Conservation (phyloP, 2,797 vertebrate species). For the Hyperoplus immaculatus region DNA sequence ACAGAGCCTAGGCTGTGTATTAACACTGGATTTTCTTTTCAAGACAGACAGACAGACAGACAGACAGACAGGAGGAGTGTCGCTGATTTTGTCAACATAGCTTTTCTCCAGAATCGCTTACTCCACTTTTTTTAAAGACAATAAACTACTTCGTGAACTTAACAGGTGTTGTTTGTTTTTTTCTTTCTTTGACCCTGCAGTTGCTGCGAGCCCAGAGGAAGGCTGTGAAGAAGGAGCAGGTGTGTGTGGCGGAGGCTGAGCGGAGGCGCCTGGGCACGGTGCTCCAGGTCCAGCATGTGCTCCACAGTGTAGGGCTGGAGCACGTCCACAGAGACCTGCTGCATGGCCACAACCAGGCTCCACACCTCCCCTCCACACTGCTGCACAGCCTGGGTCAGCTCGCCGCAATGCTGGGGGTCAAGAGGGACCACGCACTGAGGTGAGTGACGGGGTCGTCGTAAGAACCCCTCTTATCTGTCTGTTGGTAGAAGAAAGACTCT, state of each 20-base stretch:
- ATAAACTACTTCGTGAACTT: neutral
- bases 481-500: no score
- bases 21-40: no score
- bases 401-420: slow-evolving; percentile 86
- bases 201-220: slow-evolving; percentile 93
- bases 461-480: no score
- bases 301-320: slow-evolving; percentile 89
- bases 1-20: no score
- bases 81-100: no score
- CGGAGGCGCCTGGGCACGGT: slow-evolving; percentile 87
- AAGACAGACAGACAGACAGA: no score
- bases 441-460: slow-evolving; percentile 47
- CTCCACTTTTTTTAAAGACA: no score
- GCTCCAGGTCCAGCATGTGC: slow-evolving; percentile 92
- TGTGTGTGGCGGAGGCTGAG: slow-evolving; percentile 87
- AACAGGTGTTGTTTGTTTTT: neutral
- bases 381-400: slow-evolving; percentile 91
- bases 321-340: slow-evolving; percentile 90
- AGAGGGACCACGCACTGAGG: slow-evolving; percentile 88
- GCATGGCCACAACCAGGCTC: slow-evolving; percentile 87
- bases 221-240: slow-evolving; percentile 86
- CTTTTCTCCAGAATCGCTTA: no score
- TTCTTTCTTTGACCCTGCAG: slow-evolving; percentile 74
- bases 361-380: slow-evolving; percentile 86
- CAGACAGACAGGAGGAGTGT: no score